phyloP scores from a whole-genome alignment of 2,888 invertebrate genomes.

The Hydroisotoma schaefferi region DNA sequence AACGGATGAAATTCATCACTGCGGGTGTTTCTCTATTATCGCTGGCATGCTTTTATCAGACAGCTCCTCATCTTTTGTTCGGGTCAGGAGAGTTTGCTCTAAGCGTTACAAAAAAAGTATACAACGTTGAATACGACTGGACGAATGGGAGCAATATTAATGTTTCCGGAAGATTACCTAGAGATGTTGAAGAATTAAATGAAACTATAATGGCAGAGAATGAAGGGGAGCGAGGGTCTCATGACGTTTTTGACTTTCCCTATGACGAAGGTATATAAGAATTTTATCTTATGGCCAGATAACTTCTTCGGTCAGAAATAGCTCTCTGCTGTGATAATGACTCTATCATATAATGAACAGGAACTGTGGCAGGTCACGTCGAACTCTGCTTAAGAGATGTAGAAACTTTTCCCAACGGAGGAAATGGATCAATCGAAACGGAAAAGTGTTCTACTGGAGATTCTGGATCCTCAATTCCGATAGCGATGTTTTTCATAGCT shows the following conservation, averaged over 20 bases:
- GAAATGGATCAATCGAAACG: too few species aligned
- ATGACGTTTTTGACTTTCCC: background rate
- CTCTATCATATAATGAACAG: too few species aligned
- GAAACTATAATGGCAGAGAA: background rate
- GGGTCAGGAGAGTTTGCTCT: constrained; percentile 66
- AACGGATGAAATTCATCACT: constrained; percentile 70
- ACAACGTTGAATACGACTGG: constrained; percentile 51
- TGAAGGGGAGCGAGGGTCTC: background rate
- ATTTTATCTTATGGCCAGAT: too few species aligned
- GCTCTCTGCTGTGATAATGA: too few species aligned
- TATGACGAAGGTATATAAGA: background rate
- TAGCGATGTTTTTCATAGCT: constrained; percentile 62
- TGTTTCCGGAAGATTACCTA: background rate
- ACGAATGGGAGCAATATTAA: background rate
- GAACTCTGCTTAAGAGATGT: constrained; percentile 12
- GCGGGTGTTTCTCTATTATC: constrained; percentile 54
- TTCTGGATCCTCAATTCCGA: constrained; percentile 57
- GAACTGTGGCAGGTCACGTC: too few species aligned
- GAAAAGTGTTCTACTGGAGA: constrained; percentile 54
- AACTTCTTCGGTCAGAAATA: too few species aligned
- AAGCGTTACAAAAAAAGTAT: constrained; percentile 60
- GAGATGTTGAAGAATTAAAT: background rate
- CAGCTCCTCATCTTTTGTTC: constrained; percentile 66
- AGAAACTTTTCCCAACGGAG: constrained; percentile 2
- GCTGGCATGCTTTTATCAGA: constrained; percentile 64